Evolutionary conservation across 2,888 invertebrate genomes (phyloP).

Genomic region (Bruchidius siliquastri): DNA sequence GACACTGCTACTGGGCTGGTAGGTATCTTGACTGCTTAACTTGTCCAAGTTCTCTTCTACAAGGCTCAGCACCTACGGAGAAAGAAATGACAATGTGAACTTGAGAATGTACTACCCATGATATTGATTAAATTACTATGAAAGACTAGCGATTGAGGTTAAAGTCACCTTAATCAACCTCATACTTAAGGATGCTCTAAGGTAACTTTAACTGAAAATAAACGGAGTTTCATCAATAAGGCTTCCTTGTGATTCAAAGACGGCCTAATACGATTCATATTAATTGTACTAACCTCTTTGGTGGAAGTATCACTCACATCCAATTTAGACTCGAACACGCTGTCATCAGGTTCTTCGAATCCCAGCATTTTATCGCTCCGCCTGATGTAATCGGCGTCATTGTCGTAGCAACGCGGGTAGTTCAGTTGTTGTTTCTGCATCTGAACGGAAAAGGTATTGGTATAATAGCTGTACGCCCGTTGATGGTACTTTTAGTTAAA

Average conservation of each 20-base stretch:
- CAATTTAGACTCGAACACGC: constrained; percentile 21
- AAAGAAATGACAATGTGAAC: too few species aligned
- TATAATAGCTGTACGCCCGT: too few species aligned
- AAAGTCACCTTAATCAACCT: too few species aligned
- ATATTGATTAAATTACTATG: too few species aligned
- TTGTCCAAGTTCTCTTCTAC: constrained; percentile 29
- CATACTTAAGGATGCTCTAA: too few species aligned
- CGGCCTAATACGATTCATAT: too few species aligned
- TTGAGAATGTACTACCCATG: too few species aligned
- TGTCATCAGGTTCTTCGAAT: constrained; percentile 34
- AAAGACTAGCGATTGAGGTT: too few species aligned
- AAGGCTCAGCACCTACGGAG: constrained; percentile 27
- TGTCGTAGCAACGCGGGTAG: constrained; percentile 43
- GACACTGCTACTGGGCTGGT: constrained; percentile 4
- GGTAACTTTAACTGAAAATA: too few species aligned
- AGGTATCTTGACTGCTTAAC: constrained; percentile 11
- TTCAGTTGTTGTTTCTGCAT: constrained; percentile 43
- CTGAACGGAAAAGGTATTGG: background rate
- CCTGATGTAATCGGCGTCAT: constrained; percentile 38
- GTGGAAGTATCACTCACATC: background rate
- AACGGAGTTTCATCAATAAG: too few species aligned
- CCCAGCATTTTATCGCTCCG: constrained; percentile 41
- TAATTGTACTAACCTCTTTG: background rate
- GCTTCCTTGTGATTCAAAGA: too few species aligned
- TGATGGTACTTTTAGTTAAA: too few species aligned